Evolutionary conservation across 2,888 invertebrate species (phyloP), one percentile per base, ranked within the genome.

Genomic region (Caenorhabditis sinica): DNA sequence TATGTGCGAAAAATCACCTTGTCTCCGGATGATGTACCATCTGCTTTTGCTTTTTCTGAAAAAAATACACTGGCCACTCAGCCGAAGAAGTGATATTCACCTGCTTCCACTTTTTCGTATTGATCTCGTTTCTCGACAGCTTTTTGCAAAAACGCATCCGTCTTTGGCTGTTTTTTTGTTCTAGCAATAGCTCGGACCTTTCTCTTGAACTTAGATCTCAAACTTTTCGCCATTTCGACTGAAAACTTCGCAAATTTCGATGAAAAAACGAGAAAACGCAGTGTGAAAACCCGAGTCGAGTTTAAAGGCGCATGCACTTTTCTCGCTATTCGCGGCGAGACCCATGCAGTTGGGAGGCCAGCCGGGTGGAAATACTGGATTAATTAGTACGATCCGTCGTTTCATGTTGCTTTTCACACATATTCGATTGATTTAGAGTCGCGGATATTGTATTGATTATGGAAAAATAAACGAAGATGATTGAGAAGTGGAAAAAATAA

Each of bases 181-280:
- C 89, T 75, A 40, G 87, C 86, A 49, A 89, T 82, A 4, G 88
- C 86, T 13, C 88, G 66, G 40, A 88, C 85, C 82, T 85, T 89
- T 80, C 89, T 87, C 80, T 88, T 88, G 85, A 88, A 89, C 73
- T 89, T 89, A 1, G 89, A 89, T 60, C 89, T 85, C 66, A 89
- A 74, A 85, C 87, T 87, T 53, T 89, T 89, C 4, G 89, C 89
- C 89, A 89, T 89, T 77, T 81, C 71, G n/a, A 61, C 6, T 8
- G 53, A 17, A n/a, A 36, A 71, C 1, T 3, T 49, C 2, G 28
- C 25, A 63, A 17, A 25, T 28, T 49, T 43, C 49, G 63, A 79
- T 56, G 65, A 51, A 28, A 45, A 63, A 20, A 58, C 71, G 28
- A 15, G 45, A 28, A 13, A 49, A 75, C 61, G 45, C 13, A 6